Base-by-base conservation (phyloP, 2,888 invertebrate genomes). In the Magallana nippona region DNA sequence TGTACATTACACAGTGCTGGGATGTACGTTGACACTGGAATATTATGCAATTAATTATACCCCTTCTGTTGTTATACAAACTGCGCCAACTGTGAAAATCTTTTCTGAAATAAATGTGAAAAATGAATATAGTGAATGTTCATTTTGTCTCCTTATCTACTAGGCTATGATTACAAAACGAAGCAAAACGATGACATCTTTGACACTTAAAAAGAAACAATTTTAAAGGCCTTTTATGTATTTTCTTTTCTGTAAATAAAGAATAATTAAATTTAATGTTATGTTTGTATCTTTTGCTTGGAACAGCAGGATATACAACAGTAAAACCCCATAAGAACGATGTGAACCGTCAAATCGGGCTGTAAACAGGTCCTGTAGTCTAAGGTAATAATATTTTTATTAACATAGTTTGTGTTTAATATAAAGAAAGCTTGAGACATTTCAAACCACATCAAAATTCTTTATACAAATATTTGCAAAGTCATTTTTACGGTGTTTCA, bases 11-110 rank as follows among this genome's bases (percentile, higher is more conserved):
- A 2, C 27, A 27, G 27, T 27, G 27, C 13, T 15, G 22, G 71
- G 32, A 22, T 71, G 71, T 0, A 32, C 71, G 8, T 11, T 10
- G 22, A 22, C 27, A 71, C 15, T 22, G 71, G 27, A 71, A 71
- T 71, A 71, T 71, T 71, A 27, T 71, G 71, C 71, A 71, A 71
- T 71, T 71, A 71, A 71, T 71, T 71, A 71, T 71, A 71, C 71
- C 27, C 63, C 17, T 71, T 27, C 15, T 1, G 22, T 71, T 44
- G 22, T 71, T 71, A 32, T 27, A 71, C 27, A 71, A 71, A 71
- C 32, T 71, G 10, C 32, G 22, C 27, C 2, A 10, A 71, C 22
- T 19, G 71, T 71, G 22, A 22, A 71, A 71, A 71, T 32, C 15
- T 71, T 27, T 71, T 71, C 60, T 8, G 15, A 71, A 71, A 27